Conservation (phyloP, 2,888 invertebrate genomes). For the Odontocerum albicorne region DNA sequence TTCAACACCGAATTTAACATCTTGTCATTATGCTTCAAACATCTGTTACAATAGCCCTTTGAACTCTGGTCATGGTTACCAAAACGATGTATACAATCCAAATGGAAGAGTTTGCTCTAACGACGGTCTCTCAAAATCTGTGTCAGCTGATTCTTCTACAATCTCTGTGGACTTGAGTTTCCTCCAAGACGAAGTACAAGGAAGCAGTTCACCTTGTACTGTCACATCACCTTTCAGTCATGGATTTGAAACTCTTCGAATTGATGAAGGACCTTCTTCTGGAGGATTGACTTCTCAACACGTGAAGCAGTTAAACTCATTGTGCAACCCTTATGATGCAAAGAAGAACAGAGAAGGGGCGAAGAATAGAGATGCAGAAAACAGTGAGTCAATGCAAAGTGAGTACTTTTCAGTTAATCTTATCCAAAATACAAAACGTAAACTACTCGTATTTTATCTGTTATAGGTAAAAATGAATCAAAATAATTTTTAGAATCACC, state of each 20-base stretch:
- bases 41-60: conserved; percentile 18
- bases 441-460: too few species aligned
- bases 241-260: background rate
- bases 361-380: conserved; percentile 12
- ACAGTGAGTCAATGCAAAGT: conserved; percentile 34
- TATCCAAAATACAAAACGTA: too few species aligned
- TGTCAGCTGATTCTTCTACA: conserved; percentile 19
- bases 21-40: conserved; percentile 15
- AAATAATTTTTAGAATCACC: too few species aligned
- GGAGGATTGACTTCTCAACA: conserved; percentile 38
- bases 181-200: conserved; percentile 23
- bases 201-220: conserved; percentile 13
- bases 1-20: conserved; percentile 10
- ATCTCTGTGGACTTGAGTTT: conserved; percentile 24
- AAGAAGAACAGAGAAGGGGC: conserved; percentile 19
- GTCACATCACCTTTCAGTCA: conserved; percentile 11
- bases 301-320: conserved; percentile 40
- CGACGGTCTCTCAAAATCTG: conserved; percentile 2
- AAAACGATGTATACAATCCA: conserved; percentile 20
- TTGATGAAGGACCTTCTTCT: background rate
- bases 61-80: conserved; percentile 13
- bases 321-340: conserved; percentile 36
- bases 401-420: too few species aligned
- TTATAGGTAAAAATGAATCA: too few species aligned
- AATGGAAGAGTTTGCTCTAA: background rate